Conservation (phyloP, 2,113 vertebrate species). For the Erinaceus europaeus region DNA sequence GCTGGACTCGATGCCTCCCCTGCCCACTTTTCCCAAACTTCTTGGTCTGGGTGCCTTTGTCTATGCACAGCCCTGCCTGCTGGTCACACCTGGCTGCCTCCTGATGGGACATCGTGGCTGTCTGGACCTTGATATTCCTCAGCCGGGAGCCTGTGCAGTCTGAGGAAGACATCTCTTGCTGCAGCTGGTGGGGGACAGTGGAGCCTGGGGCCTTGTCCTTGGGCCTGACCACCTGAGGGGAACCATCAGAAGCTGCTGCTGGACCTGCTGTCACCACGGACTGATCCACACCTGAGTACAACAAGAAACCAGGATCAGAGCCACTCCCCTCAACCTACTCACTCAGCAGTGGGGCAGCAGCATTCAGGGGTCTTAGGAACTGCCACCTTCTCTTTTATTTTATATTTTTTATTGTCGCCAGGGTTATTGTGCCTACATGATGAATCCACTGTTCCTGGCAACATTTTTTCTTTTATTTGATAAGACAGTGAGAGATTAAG, state of each 20-base stretch:
- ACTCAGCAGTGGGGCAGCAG: accelerated
- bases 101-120: constrained; percentile 63
- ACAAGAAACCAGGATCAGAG: constrained; percentile 45
- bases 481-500: too few relatives aligned
- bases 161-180: constrained; percentile 74
- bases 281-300: constrained; percentile 79
- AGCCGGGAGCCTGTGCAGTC: constrained; percentile 70
- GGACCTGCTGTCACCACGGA: constrained; percentile 63
- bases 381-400: too few relatives aligned
- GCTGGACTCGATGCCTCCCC: constrained; percentile 73
- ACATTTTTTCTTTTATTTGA: too few relatives aligned
- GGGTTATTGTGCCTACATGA: too few relatives aligned
- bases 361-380: not conserved
- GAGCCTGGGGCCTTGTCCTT: constrained; percentile 84
- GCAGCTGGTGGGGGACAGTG: constrained; percentile 74
- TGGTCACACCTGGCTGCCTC: constrained; percentile 79
- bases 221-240: constrained; percentile 87
- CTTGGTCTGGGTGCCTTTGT: constrained; percentile 86
- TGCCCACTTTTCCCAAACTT: constrained; percentile 83
- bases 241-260: constrained; percentile 71
- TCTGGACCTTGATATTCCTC: constrained; percentile 66
- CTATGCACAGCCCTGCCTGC: constrained; percentile 69
- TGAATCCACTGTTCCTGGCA: too few relatives aligned
- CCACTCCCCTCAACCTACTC: not conserved
- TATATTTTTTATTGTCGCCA: too few relatives aligned